Conservation (phyloP, 2,113 vertebrate genomes). For the Stictonetta naevosa region DNA sequence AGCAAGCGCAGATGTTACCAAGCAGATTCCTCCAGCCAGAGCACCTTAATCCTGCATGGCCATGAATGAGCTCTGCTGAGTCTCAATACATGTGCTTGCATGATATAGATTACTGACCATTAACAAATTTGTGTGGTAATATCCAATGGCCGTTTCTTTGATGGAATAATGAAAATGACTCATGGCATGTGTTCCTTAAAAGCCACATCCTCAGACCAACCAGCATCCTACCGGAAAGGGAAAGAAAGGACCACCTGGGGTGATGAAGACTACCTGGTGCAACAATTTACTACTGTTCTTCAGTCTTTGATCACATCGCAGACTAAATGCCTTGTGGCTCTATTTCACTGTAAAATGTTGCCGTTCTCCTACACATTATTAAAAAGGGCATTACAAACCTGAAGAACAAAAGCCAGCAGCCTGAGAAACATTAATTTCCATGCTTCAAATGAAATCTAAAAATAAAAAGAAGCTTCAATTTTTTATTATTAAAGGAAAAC, state of each 20-base stretch:
- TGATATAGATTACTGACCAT: neutral
- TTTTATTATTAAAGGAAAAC: neutral
- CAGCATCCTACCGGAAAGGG: neutral
- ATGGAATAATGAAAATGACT: neutral
- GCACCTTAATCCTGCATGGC: too few species aligned
- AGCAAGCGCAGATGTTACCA: rapidly evolving
- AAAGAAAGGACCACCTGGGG: neutral
- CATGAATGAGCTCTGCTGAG: rapidly evolving
- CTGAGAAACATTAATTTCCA: slow-evolving; percentile 17
- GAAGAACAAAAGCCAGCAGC: neutral
- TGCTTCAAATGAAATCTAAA: neutral
- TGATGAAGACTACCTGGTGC: neutral
- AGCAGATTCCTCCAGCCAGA: neutral
- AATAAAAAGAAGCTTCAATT: neutral
- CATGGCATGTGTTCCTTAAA: neutral
- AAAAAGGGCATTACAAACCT: neutral
- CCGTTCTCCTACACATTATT: neutral
- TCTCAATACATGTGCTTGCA: neutral
- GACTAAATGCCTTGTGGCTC: neutral
- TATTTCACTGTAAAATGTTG: neutral
- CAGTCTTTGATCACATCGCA: neutral
- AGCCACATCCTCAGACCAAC: neutral
- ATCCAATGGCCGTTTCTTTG: neutral
- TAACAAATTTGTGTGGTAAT: neutral
- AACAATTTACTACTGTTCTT: neutral